A percentile compares a stretch with the other conserved stretches of the same genome.
These are phyloP conservation scores for Upupa epops DNA, from an alignment of 2,113 vertebrate species.

Conservation along the genomic window DNA sequence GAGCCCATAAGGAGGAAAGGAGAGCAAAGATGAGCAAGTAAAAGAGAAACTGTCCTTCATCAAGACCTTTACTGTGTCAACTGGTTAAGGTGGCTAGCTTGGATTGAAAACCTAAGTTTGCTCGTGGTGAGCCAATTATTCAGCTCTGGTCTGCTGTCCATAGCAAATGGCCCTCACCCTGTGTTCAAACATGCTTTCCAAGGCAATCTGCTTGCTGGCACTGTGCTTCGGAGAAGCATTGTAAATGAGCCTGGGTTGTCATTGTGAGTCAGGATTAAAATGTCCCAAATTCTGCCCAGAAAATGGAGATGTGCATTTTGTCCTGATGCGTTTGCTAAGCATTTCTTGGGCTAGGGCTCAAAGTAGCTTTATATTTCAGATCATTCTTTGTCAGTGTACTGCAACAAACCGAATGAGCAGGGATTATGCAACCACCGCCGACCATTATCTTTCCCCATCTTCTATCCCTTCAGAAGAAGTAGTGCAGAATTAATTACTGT, in stretches of 20 bases:
- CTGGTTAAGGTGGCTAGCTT: not conserved
- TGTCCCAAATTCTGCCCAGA: not conserved
- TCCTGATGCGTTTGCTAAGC: not conserved
- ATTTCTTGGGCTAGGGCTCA: not conserved
- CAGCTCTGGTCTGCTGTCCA: not conserved
- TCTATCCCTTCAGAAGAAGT: slow-evolving; percentile 16
- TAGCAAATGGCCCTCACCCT: not conserved
- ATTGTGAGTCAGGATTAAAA: slow-evolving; percentile 40
- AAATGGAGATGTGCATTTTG: slow-evolving; percentile 6
- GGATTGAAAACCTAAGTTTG: not conserved
- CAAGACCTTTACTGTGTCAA: no score
- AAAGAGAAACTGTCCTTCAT: no score
- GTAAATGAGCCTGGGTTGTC: slow-evolving; percentile 14
- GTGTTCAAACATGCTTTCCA: not conserved
- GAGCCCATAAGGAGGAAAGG: not conserved
- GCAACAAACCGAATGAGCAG: not conserved
- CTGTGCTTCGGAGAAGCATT: not conserved
- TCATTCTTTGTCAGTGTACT: not conserved
- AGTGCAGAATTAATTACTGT: slow-evolving; percentile 52
- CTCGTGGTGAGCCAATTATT: not conserved
- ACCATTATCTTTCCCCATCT: slow-evolving; percentile 27
- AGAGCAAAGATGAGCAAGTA: no score
- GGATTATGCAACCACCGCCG: not conserved
- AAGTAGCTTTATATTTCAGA: slow-evolving; percentile 1
- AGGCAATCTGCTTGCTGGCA: slow-evolving; percentile 37